These are phyloP conservation scores for Melipona beecheii DNA, from an alignment of 2,888 invertebrate species.

Conservation along the genomic window DNA sequence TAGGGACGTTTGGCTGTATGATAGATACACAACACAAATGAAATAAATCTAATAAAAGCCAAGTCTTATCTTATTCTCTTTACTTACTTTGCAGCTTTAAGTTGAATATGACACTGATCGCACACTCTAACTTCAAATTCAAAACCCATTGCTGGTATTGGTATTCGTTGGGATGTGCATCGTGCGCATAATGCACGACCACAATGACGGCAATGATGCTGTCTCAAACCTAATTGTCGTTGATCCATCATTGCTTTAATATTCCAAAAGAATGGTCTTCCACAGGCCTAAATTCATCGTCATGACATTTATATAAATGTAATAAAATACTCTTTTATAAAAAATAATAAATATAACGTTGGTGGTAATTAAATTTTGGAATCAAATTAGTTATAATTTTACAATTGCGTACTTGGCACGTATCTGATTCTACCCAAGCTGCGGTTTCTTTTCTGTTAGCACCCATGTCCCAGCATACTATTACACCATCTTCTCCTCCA, in stretches of 20 bases:
- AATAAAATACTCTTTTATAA: not conserved
- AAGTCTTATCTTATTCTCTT: no score
- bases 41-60: not conserved
- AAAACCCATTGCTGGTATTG: slow-evolving; percentile 98
- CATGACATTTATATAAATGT: not conserved
- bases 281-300: slow-evolving; percentile 89
- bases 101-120: slow-evolving; percentile 93
- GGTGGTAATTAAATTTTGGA: not conserved
- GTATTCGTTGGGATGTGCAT: slow-evolving; percentile 94
- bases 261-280: slow-evolving; percentile 99
- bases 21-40: slow-evolving; percentile 14
- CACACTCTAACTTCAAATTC: slow-evolving; percentile 99
- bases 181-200: slow-evolving; percentile 97
- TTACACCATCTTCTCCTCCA: slow-evolving; percentile 95
- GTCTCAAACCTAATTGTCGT: slow-evolving; percentile 95
- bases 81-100: slow-evolving; percentile 94
- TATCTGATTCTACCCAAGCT: slow-evolving; percentile 97
- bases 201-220: slow-evolving; percentile 96
- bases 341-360: not conserved
- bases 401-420: slow-evolving; percentile 86
- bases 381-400: not conserved
- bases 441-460: slow-evolving; percentile 96
- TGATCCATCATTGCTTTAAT: slow-evolving; percentile 99
- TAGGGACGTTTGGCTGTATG: slow-evolving; percentile 92
- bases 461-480: slow-evolving; percentile 98